Conservation (phyloP, 2,113 vertebrate species). For the Pagrus major region DNA sequence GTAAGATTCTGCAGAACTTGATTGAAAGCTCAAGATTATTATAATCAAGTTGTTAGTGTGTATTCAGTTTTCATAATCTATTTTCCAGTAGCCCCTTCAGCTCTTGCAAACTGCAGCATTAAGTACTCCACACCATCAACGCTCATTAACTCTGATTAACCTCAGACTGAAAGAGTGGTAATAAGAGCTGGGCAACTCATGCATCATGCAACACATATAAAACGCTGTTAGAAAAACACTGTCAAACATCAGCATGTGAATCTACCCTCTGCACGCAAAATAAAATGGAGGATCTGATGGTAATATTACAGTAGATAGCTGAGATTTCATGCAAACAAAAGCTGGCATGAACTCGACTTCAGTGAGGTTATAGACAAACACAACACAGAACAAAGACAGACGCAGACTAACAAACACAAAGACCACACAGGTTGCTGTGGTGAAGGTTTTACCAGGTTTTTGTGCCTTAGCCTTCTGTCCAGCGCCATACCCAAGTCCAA, state of each 20-base stretch:
- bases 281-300: slow-evolving; percentile 5
- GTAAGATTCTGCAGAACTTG: background rate
- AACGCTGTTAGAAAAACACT: background rate
- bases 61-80: background rate
- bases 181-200: slow-evolving; percentile 33
- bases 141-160: background rate
- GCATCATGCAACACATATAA: slow-evolving; percentile 45
- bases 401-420: slow-evolving; percentile 32
- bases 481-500: slow-evolving; percentile 9
- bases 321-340: slow-evolving; percentile 40
- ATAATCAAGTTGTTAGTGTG: background rate
- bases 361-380: slow-evolving; percentile 11
- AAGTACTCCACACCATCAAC: background rate
- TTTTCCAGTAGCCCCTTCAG: background rate
- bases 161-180: background rate
- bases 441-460: slow-evolving; percentile 28
- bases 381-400: slow-evolving; percentile 22
- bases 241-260: background rate
- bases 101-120: slow-evolving; percentile 8
- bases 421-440: background rate
- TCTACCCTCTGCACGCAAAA: background rate
- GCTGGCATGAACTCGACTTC: slow-evolving; percentile 7
- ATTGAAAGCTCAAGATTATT: background rate
- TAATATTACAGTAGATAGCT: background rate
- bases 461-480: slow-evolving; percentile 27